Conservation (phyloP, 2,797 vertebrate species). For the Argyrosomus regius region DNA sequence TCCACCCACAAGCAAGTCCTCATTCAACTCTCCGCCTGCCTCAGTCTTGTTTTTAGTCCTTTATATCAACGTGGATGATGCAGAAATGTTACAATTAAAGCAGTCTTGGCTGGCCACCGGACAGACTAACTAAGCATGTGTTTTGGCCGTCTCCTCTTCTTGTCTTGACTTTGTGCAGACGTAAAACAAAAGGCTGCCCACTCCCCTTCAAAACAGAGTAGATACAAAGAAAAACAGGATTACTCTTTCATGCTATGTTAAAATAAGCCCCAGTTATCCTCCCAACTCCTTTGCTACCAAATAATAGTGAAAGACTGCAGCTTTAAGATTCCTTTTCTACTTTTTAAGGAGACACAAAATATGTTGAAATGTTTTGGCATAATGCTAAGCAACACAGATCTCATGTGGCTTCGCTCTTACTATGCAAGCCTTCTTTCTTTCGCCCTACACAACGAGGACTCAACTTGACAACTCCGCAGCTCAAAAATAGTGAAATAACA, state of each 20-base stretch:
- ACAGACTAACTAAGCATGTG: constrained; percentile 6
- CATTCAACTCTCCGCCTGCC: neutral
- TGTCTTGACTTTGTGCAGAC: constrained; percentile 14
- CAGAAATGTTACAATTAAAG: constrained; percentile 9
- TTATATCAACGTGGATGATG: neutral
- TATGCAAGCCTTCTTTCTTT: constrained; percentile 3
- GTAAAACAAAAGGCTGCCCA: constrained; percentile 27
- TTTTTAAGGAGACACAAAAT: constrained; percentile 21
- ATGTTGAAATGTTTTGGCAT: constrained; percentile 41
- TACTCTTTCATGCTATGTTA: constrained; percentile 17
- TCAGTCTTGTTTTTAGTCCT: constrained; percentile 8
- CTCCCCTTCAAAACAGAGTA: constrained; percentile 7
- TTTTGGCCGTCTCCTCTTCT: constrained; percentile 19
- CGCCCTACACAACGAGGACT: constrained; percentile 19
- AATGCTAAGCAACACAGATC: constrained; percentile 32
- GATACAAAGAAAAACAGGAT: constrained; percentile 34
- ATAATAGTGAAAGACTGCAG: constrained; percentile 12
- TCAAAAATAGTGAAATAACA: constrained; percentile 28
- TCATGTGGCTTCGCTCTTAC: constrained; percentile 24
- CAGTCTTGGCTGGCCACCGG: neutral
- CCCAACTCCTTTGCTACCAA: constrained; percentile 21
- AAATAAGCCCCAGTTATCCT: constrained; percentile 32
- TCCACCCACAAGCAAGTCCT: constrained; percentile 3
- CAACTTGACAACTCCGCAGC: constrained; percentile 31
- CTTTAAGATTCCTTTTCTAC: constrained; percentile 7